A percentile compares a stretch with the other conserved stretches of the same genome.
These are phyloP conservation scores for Panthera uncia DNA, from an alignment of 2,113 vertebrate species.

Conservation along the genomic window DNA sequence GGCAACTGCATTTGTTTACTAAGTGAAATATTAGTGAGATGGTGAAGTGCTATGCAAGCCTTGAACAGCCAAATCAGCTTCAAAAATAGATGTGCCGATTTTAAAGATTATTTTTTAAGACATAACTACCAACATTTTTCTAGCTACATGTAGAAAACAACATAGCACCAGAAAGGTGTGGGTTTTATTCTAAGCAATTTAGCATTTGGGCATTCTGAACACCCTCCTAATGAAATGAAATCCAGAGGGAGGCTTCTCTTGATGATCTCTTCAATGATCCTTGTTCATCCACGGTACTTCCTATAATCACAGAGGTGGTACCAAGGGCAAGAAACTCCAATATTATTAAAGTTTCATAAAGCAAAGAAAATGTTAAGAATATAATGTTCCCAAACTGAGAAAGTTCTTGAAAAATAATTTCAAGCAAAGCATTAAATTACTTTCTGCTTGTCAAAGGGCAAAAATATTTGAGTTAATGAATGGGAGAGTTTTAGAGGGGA, in stretches of 20 bases:
- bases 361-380: not conserved
- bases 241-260: not conserved
- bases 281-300: conserved; percentile 9
- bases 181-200: conserved; percentile 15
- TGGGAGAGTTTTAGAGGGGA: not conserved
- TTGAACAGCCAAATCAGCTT: not conserved
- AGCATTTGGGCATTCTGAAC: conserved; percentile 27
- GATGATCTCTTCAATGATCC: not conserved
- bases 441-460: conserved; percentile 14
- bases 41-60: not conserved
- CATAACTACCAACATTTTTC: not conserved
- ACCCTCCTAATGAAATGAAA: conserved; percentile 54
- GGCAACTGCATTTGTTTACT: not conserved
- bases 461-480: conserved; percentile 2
- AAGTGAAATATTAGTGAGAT: not conserved
- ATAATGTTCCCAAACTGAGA: not conserved
- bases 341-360: conserved; percentile 60
- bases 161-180: not conserved
- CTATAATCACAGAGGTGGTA: conserved; percentile 38
- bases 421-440: not conserved
- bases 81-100: not conserved
- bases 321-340: conserved; percentile 10
- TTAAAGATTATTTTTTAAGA: conserved; percentile 17
- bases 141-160: not conserved
- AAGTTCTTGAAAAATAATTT: conserved; percentile 32